These are phyloP conservation scores for Metopolophium dirhodum DNA, from an alignment of 1,140 invertebrate species.

Conservation along the genomic window DNA sequence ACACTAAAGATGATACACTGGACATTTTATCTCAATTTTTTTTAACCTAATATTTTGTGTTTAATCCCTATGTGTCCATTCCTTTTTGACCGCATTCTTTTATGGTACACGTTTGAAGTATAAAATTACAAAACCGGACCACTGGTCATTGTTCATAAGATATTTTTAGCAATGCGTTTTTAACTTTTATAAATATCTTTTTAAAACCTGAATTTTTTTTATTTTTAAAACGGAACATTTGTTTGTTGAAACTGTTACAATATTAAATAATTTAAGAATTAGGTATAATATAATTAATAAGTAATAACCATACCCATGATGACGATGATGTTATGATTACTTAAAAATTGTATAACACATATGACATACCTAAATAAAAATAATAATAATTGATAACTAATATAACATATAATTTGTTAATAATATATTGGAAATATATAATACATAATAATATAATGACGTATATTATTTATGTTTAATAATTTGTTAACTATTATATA, in stretches of 20 bases:
- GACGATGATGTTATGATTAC: neutral
- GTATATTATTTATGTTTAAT: neutral
- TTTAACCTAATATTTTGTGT: constrained; percentile 16
- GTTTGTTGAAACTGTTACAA: neutral
- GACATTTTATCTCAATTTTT: neutral
- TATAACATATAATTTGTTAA: neutral
- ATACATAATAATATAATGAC: neutral
- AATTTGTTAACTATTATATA: neutral
- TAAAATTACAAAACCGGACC: constrained; percentile 46
- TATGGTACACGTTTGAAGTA: constrained; percentile 25
- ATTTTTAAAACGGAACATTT: constrained; percentile 14
- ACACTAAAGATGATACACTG: neutral
- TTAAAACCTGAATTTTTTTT: constrained; percentile 40
- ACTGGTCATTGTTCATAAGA: constrained; percentile 19
- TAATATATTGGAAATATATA: neutral
- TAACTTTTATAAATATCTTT: constrained; percentile 26
- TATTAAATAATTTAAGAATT: neutral
- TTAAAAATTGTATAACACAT: neutral
- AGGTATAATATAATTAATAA: neutral
- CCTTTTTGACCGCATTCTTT: constrained; percentile 51
- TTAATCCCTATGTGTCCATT: constrained; percentile 13
- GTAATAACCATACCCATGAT: neutral
- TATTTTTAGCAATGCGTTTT: constrained; percentile 33
- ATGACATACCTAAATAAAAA: neutral
- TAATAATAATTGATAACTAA: neutral